Evolutionary conservation across 2,797 vertebrate genomes (phyloP).

Genomic region (Lacerta viridis): DNA sequence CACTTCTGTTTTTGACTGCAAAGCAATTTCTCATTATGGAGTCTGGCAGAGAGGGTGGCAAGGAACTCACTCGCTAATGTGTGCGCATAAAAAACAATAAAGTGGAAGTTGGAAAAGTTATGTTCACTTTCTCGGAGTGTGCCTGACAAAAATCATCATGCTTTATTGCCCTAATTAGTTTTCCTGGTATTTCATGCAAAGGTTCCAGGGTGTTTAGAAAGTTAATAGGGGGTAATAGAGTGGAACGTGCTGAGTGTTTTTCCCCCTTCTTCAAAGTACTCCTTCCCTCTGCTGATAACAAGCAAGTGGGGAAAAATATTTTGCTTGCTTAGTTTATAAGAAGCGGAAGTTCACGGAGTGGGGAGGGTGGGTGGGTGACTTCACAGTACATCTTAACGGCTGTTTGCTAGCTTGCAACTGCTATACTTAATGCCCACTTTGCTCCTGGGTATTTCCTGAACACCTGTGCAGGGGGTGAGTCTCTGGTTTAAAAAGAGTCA

Average conservation of each 20-base stretch:
- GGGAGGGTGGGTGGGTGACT: conserved; percentile 21
- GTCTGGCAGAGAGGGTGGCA: background rate
- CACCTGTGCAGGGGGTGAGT: rapidly evolving
- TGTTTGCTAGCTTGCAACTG: conserved; percentile 25
- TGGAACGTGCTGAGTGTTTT: conserved; percentile 26
- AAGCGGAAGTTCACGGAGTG: background rate
- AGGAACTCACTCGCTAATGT: conserved; percentile 30
- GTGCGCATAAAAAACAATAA: conserved; percentile 1
- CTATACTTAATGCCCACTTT: background rate
- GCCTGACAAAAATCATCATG: conserved; percentile 38
- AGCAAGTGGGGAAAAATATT: conserved; percentile 42
- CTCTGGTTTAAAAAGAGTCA: background rate
- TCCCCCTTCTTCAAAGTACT: background rate
- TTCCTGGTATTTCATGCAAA: conserved; percentile 55
- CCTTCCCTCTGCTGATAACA: conserved; percentile 60
- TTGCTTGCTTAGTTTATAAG: conserved; percentile 12
- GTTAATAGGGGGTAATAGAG: conserved; percentile 63
- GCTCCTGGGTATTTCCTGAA: conserved; percentile 4
- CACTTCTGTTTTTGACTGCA: background rate
- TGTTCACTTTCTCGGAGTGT: conserved; percentile 37
- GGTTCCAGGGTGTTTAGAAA: conserved; percentile 59
- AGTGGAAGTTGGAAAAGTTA: conserved; percentile 27
- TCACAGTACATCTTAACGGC: conserved; percentile 29
- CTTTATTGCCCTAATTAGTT: conserved; percentile 67
- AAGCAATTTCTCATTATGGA: background rate